Evolutionary conservation across 2,888 invertebrate species (phyloP).

Genomic region (Nephrocerus scutellatus): DNA sequence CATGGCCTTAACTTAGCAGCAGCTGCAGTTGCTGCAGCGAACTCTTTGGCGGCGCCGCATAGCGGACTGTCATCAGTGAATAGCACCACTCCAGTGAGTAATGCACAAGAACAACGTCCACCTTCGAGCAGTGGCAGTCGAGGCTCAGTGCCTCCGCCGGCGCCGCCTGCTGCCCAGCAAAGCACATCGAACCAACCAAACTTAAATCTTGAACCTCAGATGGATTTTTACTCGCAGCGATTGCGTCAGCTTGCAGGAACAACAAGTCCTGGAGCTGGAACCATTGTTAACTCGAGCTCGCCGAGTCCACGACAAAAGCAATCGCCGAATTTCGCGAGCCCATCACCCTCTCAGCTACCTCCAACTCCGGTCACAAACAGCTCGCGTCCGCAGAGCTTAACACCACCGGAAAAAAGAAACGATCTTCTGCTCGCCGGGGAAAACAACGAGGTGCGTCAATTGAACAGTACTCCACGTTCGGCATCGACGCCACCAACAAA

Average conservation of each 20-base stretch:
- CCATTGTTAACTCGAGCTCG: conserved; percentile 67
- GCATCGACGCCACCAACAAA: conserved; percentile 62
- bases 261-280: conserved; percentile 84
- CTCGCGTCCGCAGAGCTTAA: conserved; percentile 60
- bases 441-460: conserved; percentile 33
- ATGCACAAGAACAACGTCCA: conserved; percentile 50
- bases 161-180: conserved; percentile 13
- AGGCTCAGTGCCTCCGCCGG: conserved; percentile 43
- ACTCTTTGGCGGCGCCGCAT: conserved; percentile 55
- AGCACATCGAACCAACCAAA: too few relatives aligned
- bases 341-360: conserved; percentile 65
- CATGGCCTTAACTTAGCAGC: conserved; percentile 71
- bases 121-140: conserved; percentile 43
- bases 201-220: conserved; percentile 74
- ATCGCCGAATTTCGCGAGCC: conserved; percentile 69
- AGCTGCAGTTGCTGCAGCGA: conserved; percentile 61
- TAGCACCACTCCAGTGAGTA: conserved; percentile 30
- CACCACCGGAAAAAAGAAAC: conserved; percentile 58
- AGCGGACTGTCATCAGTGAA: conserved; percentile 44
- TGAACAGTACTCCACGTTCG: conserved; percentile 55
- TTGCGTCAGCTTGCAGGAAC: conserved; percentile 93
- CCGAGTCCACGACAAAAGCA: conserved; percentile 76
- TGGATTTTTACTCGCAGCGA: conserved; percentile 99
- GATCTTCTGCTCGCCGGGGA: conserved; percentile 50
- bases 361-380: conserved; percentile 57